These are phyloP conservation scores for Tiliacea citrago DNA, from an alignment of 2,888 invertebrate genomes.

Conservation along the genomic window DNA sequence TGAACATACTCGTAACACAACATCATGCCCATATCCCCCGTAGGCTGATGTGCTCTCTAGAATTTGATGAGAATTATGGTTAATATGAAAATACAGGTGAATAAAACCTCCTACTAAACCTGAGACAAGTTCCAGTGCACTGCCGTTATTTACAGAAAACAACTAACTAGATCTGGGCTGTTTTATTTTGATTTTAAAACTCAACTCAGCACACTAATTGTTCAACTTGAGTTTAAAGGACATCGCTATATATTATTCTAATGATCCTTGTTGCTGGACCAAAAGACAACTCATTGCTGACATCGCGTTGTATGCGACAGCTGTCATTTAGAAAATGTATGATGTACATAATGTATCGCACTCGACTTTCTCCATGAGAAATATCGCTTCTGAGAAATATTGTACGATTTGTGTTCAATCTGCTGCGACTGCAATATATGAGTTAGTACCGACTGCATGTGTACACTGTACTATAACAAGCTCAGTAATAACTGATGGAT, in stretches of 20 bases:
- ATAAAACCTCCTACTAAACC: no score
- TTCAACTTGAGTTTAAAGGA: background rate
- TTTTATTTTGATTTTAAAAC: background rate
- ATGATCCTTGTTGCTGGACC: background rate
- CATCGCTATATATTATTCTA: background rate
- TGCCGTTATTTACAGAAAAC: background rate
- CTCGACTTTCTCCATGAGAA: constrained; percentile 34
- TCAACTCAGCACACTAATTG: background rate
- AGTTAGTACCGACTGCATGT: background rate
- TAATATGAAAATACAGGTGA: no score
- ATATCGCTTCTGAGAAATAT: constrained; percentile 25
- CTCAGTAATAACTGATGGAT: background rate
- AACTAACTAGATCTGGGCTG: background rate
- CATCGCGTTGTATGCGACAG: background rate
- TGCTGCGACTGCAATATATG: background rate
- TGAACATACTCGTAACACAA: no score
- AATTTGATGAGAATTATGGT: no score
- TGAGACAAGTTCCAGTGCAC: no score
- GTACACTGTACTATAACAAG: background rate
- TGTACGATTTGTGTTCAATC: constrained; percentile 3
- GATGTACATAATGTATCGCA: background rate
- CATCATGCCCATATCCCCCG: no score
- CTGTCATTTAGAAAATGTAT: constrained; percentile 13
- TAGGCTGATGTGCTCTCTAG: no score
- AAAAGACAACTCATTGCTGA: background rate